phyloP scores from a whole-genome alignment of 2,797 vertebrate genomes.

The Sebastes taczanowskii region DNA sequence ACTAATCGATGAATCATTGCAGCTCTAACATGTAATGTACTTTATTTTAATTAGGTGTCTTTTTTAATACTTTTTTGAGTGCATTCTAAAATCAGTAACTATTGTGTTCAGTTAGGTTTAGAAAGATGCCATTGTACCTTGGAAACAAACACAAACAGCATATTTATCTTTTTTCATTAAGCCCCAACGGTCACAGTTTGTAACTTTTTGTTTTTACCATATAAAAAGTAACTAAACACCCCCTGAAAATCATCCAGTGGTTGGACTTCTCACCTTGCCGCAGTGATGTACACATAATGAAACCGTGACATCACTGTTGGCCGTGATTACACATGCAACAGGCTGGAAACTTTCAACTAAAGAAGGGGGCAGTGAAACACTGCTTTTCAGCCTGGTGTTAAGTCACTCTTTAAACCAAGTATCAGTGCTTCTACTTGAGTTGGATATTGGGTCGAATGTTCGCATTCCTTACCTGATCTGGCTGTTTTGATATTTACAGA shows the following conservation, averaged over 20 bases:
- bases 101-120: background rate
- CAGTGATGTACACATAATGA: no score
- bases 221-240: background rate
- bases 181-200: background rate
- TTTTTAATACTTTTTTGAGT: background rate
- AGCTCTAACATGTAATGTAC: background rate
- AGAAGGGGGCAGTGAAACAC: background rate
- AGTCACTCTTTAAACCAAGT: background rate
- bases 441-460: background rate
- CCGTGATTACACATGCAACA: background rate
- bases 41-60: background rate
- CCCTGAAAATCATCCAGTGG: background rate
- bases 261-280: background rate
- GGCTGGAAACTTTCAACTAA: background rate
- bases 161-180: background rate
- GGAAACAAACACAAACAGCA: background rate
- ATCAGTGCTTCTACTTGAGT: background rate
- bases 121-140: background rate
- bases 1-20: no score
- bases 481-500: conserved; percentile 95
- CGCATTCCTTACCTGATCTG: conserved; percentile 86
- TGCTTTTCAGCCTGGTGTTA: background rate
- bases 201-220: background rate
- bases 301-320: background rate
- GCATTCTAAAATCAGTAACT: background rate